Base-by-base conservation (phyloP, 2,113 vertebrate species). In the Glaucomys volans region DNA sequence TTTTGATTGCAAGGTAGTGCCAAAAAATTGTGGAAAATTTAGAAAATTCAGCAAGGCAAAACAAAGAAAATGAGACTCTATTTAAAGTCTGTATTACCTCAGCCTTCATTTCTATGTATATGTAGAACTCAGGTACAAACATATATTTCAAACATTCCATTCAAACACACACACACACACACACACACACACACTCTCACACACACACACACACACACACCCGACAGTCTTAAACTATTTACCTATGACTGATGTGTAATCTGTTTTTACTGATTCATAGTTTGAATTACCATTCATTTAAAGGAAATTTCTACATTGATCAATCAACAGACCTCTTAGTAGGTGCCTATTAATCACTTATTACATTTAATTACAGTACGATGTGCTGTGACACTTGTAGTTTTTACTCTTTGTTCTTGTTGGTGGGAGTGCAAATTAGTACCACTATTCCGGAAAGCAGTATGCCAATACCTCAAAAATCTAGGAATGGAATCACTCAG, bases 201-300 rank as follows among this genome's bases (percentile, higher is more conserved):
- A 83, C 3, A 66, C 4, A 42, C 26, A 64, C 28, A 87, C 2
- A 47, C 14, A 75, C 3, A 91, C 8, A 72, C 5, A 26, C 7
- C 14, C 10, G 13, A 64, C 8, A 75, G 0, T 59, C n/a, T 85
- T 67, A 72, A 87, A 74, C 35, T 4, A 91, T 32, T 81, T 79
- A 62, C 35, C n/a, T 90, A 4, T 75, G 66, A 92, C 40, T 67
- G 11, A 91, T 59, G 4, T 81, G 0, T 42, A 52, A 32, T 81
- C 44, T 87, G 26, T 8, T 24, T 30, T 75, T 30, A 75, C 6
- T 47, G 54, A 44, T 72, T 83, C 75, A 52, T 40, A 85, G 42
- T 64, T 93, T 87, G 22, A 82, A 90, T 86, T 67, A 87, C 37
- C n/a, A 88, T 62, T 95, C 26, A 71, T 74, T 76, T 77, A 59